Evolutionary conservation across 2,888 invertebrate species (phyloP).

Genomic region (Limnephilus rhombicus): DNA sequence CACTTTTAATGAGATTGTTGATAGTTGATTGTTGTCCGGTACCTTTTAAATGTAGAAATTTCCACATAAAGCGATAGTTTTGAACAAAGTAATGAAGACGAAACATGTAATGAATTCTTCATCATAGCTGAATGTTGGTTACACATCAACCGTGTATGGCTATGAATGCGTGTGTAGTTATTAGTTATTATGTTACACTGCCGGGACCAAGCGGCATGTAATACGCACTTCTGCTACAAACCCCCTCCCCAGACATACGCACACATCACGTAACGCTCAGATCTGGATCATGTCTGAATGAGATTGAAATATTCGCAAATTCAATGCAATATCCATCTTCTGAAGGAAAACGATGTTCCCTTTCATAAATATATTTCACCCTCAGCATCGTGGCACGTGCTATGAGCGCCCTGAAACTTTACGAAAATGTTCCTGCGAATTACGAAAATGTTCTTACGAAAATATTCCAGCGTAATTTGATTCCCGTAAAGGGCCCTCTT

Average conservation of each 20-base stretch:
- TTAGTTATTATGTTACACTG: neutral
- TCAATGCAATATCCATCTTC: conserved; percentile 5
- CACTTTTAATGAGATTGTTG: too few species aligned
- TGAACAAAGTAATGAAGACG: neutral
- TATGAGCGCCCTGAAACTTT: conserved; percentile 2
- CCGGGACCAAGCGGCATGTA: neutral
- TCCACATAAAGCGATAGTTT: neutral
- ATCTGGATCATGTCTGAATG: conserved; percentile 20
- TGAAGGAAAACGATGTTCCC: conserved; percentile 11
- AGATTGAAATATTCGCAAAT: conserved; percentile 32
- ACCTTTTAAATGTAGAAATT: too few species aligned
- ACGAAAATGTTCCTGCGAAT: conserved; percentile 1
- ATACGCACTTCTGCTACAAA: neutral
- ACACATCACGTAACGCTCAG: neutral
- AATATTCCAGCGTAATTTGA: conserved; percentile 31
- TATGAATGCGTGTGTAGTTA: neutral
- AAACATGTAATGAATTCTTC: neutral
- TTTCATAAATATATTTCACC: neutral
- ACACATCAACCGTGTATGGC: neutral
- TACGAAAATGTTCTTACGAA: conserved; percentile 6
- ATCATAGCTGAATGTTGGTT: neutral
- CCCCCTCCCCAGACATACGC: neutral
- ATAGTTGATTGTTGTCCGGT: too few species aligned
- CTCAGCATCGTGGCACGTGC: conserved; percentile 18
- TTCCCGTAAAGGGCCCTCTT: conserved; percentile 26